Conservation (phyloP, 1,140 invertebrate genomes). For the Colletes gigas region DNA sequence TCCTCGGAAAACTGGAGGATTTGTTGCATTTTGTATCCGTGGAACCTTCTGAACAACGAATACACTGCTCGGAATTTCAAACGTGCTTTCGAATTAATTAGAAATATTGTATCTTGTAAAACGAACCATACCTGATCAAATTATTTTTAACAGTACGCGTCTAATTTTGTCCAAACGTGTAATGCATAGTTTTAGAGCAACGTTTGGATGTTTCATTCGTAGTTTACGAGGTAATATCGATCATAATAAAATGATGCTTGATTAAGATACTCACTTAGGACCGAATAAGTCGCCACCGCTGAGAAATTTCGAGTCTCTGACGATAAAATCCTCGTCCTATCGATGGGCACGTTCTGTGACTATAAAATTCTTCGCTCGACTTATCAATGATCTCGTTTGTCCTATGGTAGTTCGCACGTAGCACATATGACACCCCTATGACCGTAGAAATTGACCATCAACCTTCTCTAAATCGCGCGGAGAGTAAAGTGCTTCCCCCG, state of each 20-base stretch:
- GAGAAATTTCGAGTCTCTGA: constrained; percentile 1
- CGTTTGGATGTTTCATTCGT: too few relatives aligned
- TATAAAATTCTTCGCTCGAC: constrained; percentile 32
- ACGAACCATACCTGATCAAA: too few relatives aligned
- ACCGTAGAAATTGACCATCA: neutral
- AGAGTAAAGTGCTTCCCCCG: neutral
- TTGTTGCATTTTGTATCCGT: neutral
- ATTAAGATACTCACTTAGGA: neutral
- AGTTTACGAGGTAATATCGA: too few relatives aligned
- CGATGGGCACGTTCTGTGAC: constrained; percentile 31
- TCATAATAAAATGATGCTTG: neutral
- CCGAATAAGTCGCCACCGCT: neutral
- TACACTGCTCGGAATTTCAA: neutral
- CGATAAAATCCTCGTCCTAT: constrained; percentile 35
- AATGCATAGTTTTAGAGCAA: too few relatives aligned
- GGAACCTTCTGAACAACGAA: neutral
- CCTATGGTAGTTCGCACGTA: constrained; percentile 10
- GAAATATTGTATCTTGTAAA: neutral
- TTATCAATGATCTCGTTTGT: constrained; percentile 31
- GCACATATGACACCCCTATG: neutral
- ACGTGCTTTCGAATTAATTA: neutral
- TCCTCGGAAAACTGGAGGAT: neutral
- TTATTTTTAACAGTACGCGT: too few relatives aligned
- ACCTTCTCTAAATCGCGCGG: neutral
- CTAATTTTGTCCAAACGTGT: too few relatives aligned